Evolutionary conservation across 1,140 invertebrate genomes (phyloP), one percentile per base, ranked within the genome.

Genomic region (Drosophila pallidifrons): DNA sequence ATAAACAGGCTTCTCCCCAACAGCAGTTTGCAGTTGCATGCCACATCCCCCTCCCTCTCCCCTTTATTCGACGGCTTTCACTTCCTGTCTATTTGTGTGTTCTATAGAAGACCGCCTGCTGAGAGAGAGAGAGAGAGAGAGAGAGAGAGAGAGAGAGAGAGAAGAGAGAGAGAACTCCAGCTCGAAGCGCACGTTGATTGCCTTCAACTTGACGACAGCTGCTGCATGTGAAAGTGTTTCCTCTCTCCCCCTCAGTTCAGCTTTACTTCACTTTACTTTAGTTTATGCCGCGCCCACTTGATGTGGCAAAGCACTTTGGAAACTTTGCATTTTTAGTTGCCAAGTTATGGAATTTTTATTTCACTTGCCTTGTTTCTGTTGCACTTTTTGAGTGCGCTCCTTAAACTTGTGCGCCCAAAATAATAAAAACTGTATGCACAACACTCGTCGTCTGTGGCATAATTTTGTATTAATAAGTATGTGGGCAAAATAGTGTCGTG

Each of bases 291-390:
- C 54, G 7, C 13, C 11, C 61, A 46, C 61, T 65, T 58, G 64
- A 74, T 74, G 51, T 61, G 58, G 32, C 66, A 57, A 55, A 69
- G 72, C 55, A 63, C 66, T 69, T 75, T 61, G 43, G 43, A 63
- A 81, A 80, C 78, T 82, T 81, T 81, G 55, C 65, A 70, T 82
- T 81, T 81, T 82, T 75, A 65, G 79, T 74, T 32, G 69, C 70
- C 70, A 82, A 82, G 59, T 82, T 82, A 82, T 78, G 79, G 60
- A 68, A 81, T 64, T 63, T 70, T 63, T 68, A 52, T 59, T 70
- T 61, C 32, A 43, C 38, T 54, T 28, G 38, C 47, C 47, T 38
- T 57, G 32, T 35, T 38, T 25, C 41, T 59, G 28, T 46, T 51
- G 60, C 49, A 38, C 32, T 75, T 80, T 59, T 67, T 11, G 49